A percentile compares a stretch with the other conserved stretches of the same genome.
phyloP scores from a whole-genome alignment of 2,888 invertebrate species.

The Spodoptera picta region DNA sequence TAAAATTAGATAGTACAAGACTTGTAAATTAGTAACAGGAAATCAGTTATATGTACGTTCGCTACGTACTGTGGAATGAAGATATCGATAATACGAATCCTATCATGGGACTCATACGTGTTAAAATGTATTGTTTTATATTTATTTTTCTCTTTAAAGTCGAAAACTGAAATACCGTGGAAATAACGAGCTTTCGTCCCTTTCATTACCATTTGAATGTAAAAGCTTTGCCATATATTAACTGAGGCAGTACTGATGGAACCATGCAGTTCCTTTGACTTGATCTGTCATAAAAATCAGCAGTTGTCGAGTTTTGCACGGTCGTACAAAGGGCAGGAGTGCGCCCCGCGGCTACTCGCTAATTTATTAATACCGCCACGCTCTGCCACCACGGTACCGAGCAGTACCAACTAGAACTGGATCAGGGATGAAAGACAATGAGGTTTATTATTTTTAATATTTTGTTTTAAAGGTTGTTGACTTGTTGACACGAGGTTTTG shows the following conservation, averaged over 20 bases:
- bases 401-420: slow-evolving; percentile 4
- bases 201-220: slow-evolving; percentile 6
- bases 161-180: background rate
- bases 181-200: slow-evolving; percentile 9
- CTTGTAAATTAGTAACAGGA: too few species aligned
- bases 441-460: too few species aligned
- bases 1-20: too few species aligned
- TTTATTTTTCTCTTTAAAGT: too few species aligned
- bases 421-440: too few species aligned
- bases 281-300: slow-evolving; percentile 28
- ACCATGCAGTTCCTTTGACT: slow-evolving; percentile 24
- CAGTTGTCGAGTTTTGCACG: slow-evolving; percentile 9
- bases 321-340: slow-evolving; percentile 6
- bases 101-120: too few species aligned
- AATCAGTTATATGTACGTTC: too few species aligned
- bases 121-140: too few species aligned
- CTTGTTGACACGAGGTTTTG: too few species aligned
- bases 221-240: slow-evolving; percentile 12
- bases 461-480: too few species aligned
- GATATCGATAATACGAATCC: too few species aligned
- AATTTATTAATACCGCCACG: slow-evolving; percentile 21
- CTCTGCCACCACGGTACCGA: slow-evolving; percentile 1
- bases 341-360: slow-evolving; percentile 26
- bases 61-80: too few species aligned
- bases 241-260: slow-evolving; percentile 3